Percentiles rank a stretch among this genome's conserved stretches.
Conservation (phyloP, 2,113 vertebrate genomes). For the Copsychus sechellarum region DNA sequence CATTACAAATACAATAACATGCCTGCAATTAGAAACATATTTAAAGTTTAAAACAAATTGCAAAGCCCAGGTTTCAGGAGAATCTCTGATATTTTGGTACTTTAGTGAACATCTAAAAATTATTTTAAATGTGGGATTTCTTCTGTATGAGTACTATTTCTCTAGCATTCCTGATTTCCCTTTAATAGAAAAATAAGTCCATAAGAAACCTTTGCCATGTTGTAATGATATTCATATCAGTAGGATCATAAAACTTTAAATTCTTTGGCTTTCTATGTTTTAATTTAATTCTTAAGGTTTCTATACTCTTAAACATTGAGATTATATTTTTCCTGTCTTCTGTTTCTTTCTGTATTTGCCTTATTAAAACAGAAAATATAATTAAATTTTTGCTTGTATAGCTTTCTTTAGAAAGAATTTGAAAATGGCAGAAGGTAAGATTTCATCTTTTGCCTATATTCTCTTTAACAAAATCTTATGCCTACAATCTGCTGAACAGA, state of each 20-base stretch:
- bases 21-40: accelerated
- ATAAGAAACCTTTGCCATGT: background rate
- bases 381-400: background rate
- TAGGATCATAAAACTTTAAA: background rate
- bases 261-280: background rate
- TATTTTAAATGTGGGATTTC: background rate
- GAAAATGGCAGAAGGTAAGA: background rate
- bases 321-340: background rate
- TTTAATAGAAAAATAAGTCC: background rate
- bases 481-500: background rate
- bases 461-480: background rate
- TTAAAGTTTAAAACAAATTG: background rate
- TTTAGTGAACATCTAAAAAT: background rate
- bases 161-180: background rate
- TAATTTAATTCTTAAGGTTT: background rate
- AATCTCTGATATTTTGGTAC: background rate
- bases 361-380: background rate
- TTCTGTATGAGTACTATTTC: background rate
- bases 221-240: background rate
- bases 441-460: background rate
- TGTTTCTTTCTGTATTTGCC: background rate
- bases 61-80: background rate
- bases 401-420: background rate
- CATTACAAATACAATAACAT: background rate
- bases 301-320: background rate